Evolutionary conservation across 2,888 invertebrate species (phyloP).

Genomic region (Hyalella azteca): DNA sequence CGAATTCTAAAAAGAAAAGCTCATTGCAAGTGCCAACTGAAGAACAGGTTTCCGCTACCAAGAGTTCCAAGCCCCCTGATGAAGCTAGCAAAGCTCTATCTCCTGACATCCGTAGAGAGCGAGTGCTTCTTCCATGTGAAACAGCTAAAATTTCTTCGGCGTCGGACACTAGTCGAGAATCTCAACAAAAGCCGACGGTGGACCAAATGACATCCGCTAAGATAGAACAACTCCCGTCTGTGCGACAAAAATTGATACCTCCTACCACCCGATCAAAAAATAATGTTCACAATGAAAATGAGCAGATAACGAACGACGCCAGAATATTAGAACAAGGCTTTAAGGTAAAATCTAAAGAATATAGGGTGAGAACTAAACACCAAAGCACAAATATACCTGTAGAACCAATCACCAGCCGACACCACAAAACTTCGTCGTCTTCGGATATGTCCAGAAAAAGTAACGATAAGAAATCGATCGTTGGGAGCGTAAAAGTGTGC

Average conservation of each 20-base stretch:
- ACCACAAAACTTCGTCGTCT: constrained; percentile 37
- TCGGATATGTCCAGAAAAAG: constrained; percentile 33
- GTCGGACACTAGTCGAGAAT: neutral
- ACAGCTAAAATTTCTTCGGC: neutral
- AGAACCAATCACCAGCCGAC: neutral
- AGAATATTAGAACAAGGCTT: too few species aligned
- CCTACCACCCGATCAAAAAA: neutral
- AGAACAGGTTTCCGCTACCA: neutral
- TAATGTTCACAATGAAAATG: constrained; percentile 13
- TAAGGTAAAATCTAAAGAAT: constrained; percentile 17
- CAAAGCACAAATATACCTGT: neutral
- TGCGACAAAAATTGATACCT: neutral
- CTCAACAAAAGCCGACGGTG: neutral
- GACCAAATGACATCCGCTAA: neutral
- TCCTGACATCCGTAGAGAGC: neutral
- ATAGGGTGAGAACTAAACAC: constrained; percentile 9
- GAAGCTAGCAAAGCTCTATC: too few species aligned
- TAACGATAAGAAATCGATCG: neutral
- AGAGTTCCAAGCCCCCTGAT: neutral
- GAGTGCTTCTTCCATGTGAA: neutral
- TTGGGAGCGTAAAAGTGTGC: neutral
- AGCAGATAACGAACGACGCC: too few species aligned
- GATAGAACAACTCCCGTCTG: neutral
- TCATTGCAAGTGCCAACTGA: neutral
- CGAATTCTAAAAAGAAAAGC: neutral